Evolutionary conservation across 2,888 invertebrate genomes (phyloP).

Genomic region (Cheilosia grossa): DNA sequence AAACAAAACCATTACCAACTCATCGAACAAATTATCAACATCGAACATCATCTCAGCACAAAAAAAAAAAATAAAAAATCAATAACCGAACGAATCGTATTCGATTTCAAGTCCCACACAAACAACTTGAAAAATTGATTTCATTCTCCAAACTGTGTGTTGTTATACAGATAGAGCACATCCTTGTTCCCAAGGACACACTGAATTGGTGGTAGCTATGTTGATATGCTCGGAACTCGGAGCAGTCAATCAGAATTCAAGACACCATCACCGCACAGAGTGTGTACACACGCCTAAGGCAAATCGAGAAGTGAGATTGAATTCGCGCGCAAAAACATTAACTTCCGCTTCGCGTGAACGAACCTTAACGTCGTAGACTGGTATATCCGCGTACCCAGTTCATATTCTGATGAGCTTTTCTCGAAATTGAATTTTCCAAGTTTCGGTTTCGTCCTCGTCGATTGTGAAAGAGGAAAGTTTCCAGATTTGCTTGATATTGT

Average conservation of each 20-base stretch:
- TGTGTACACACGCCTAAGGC: constrained; percentile 13
- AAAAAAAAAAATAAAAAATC: constrained; percentile 6
- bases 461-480: constrained; percentile 24
- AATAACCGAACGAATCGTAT: constrained; percentile 31
- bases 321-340: constrained; percentile 30
- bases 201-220: not conserved
- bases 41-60: not conserved
- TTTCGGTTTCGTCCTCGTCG: constrained; percentile 33
- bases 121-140: constrained; percentile 37
- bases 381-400: not conserved
- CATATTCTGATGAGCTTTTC: constrained; percentile 54
- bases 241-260: constrained; percentile 66
- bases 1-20: constrained; percentile 57
- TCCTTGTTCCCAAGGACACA: constrained; percentile 43
- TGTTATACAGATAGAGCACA: not conserved
- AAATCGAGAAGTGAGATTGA: constrained; percentile 51
- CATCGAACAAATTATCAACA: constrained; percentile 65
- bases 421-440: constrained; percentile 64
- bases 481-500: constrained; percentile 48
- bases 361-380: not conserved
- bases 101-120: constrained; percentile 33
- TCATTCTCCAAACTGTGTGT: not conserved
- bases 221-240: constrained; percentile 29
- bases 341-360: constrained; percentile 37
- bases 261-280: constrained; percentile 29